A percentile compares a stretch with the other conserved stretches of the same genome.
Conservation (phyloP, 1,140 invertebrate genomes). For the Lutraria rhynchaena region DNA sequence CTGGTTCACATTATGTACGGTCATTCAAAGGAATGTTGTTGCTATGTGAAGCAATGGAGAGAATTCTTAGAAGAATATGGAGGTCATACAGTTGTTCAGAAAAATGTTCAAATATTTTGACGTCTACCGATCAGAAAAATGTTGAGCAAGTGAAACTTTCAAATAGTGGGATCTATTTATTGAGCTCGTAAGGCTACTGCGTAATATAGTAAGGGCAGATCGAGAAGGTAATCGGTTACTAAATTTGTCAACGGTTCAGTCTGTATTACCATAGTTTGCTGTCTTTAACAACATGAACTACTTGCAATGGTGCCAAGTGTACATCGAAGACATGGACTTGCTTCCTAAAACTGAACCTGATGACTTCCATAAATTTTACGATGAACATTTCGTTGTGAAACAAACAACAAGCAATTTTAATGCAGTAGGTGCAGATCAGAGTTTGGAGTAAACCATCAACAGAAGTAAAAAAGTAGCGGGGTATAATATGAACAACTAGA, state of each 20-base stretch:
- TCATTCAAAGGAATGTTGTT: slow-evolving; percentile 44
- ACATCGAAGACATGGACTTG: slow-evolving; percentile 38
- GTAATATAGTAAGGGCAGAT: slow-evolving; percentile 17
- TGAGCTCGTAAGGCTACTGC: background rate
- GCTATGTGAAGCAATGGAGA: slow-evolving; percentile 15
- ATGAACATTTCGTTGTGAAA: slow-evolving; percentile 32
- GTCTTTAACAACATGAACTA: slow-evolving; percentile 27
- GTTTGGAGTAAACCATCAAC: slow-evolving; percentile 32
- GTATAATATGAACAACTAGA: slow-evolving; percentile 27
- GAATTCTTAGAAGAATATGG: no score
- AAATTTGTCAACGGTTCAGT: slow-evolving; percentile 7
- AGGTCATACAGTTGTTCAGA: no score
- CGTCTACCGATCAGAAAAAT: background rate
- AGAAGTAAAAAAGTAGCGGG: slow-evolving; percentile 8
- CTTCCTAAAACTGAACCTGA: slow-evolving; percentile 28
- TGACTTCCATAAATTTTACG: background rate
- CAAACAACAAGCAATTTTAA: slow-evolving; percentile 13
- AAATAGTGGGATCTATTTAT: slow-evolving; percentile 5
- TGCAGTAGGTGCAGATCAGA: slow-evolving; percentile 20
- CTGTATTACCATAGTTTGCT: slow-evolving; percentile 32
- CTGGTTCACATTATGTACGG: background rate
- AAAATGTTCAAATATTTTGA: no score
- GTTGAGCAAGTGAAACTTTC: slow-evolving; percentile 5
- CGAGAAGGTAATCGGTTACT: slow-evolving; percentile 22
- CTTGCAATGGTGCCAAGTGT: slow-evolving; percentile 17